phyloP scores from a whole-genome alignment of 2,113 vertebrate species.

The Phrynocephalus versicolor region DNA sequence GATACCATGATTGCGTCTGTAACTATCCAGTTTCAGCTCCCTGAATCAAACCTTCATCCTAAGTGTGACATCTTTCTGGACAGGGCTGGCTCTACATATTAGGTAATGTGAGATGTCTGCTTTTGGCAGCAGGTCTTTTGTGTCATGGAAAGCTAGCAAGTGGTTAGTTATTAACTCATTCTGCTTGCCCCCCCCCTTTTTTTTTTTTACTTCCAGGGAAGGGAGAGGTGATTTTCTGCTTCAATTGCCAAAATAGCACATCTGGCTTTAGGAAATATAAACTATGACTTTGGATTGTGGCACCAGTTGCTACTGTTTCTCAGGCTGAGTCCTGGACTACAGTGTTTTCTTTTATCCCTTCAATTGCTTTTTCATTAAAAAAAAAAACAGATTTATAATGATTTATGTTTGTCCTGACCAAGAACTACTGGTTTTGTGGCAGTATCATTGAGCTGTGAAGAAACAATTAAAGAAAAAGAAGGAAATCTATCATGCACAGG shows the following conservation, averaged over 20 bases:
- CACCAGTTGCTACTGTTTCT: neutral
- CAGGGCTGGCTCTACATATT: too few relatives aligned
- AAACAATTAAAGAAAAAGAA: slow-evolving; percentile 14
- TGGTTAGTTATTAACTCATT: neutral
- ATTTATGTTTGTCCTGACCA: slow-evolving; percentile 35
- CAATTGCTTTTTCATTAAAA: slow-evolving; percentile 19
- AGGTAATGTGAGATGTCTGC: too few relatives aligned
- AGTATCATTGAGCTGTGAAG: slow-evolving; percentile 31
- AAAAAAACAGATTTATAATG: slow-evolving; percentile 20
- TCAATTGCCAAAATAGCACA: neutral
- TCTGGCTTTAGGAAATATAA: neutral
- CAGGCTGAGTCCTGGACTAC: neutral
- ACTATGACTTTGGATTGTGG: neutral
- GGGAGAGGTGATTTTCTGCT: neutral
- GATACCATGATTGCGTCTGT: too few relatives aligned
- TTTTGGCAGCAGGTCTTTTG: neutral
- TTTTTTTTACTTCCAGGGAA: neutral
- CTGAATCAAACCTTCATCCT: neutral
- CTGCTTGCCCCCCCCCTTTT: neutral
- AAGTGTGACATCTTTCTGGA: too few relatives aligned
- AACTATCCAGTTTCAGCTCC: too few relatives aligned
- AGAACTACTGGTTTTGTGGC: slow-evolving; percentile 27
- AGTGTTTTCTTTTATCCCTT: too few relatives aligned
- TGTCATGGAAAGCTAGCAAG: neutral
- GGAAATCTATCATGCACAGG: slow-evolving; percentile 25